Evolutionary conservation across 2,113 vertebrate species (phyloP), one percentile per base, ranked within the genome.

Genomic region (Chelonoidis abingdonii): DNA sequence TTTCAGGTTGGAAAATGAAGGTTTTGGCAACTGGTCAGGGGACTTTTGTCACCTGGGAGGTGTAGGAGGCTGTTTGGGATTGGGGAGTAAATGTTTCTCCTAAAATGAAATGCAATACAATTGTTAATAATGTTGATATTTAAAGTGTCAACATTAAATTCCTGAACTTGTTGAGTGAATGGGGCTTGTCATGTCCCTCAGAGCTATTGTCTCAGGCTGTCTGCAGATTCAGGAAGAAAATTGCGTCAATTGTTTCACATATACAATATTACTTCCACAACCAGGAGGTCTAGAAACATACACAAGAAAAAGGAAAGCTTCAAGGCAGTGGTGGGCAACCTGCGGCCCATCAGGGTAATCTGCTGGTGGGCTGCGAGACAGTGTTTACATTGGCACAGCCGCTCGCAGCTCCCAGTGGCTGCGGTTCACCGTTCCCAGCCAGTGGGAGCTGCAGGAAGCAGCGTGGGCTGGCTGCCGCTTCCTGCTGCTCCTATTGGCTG

Each of bases 1-100:
- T 91, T 75, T 79, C 90, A 93, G 88, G 83, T n/a, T 35, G 81
- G 38, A 95, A 96, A 53, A 5, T 41, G 62, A 88, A 93, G 50
- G 31, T 78, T 96, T 95, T 93, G 54, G 83, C 86, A 93, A 79
- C 31, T 78, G 72, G 54, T 38, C 80, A 11, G 27, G 2, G 59
- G 22, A 25, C 17, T 91, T 29, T 69, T 94, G 49, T 80, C 69
- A 95, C 25, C 53, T 93, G 17, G 49, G 24, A 93, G 41, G 24
- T 44, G 41, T 76, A 44, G 72, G 10, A 24, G 91, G 8, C 9
- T 52, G 11, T 44, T 41, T 75, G 50, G 38, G 21, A 75, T 57
- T 83, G 57, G 75, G 65, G 86, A 38, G 5, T 88, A 89, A 81
- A 24, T 93, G 50, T 56, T 56, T 56, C 12, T 93, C 75, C n/a